Conservation (phyloP, 2,888 invertebrate genomes). For the Stenchaetothrips biformis region DNA sequence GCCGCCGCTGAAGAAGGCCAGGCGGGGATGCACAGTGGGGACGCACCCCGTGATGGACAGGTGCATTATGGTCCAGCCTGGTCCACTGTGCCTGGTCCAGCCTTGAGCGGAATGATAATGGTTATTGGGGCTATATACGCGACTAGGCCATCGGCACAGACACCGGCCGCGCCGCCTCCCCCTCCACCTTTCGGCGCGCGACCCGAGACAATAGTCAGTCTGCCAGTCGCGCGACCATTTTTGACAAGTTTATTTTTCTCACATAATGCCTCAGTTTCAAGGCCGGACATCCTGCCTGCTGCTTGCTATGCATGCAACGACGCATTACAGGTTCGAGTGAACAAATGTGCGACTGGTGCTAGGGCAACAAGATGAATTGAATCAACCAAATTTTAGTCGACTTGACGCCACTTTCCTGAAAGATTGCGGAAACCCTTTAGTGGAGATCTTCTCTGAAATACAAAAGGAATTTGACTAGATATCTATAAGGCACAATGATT, state of each 20-base stretch:
- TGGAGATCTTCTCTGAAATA: too few relatives aligned
- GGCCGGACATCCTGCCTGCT: background rate
- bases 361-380: too few relatives aligned
- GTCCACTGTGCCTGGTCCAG: background rate
- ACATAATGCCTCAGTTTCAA: background rate
- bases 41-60: background rate
- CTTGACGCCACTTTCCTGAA: too few relatives aligned
- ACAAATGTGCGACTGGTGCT: too few relatives aligned
- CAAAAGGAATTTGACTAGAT: too few relatives aligned
- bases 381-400: too few relatives aligned
- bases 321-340: background rate
- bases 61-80: conserved; percentile 16
- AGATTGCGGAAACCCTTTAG: too few relatives aligned
- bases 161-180: too few relatives aligned
- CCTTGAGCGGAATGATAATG: conserved; percentile 11
- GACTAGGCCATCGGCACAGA: too few relatives aligned
- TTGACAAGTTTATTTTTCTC: conserved; percentile 6
- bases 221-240: background rate
- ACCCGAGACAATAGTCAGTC: background rate
- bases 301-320: background rate
- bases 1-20: background rate
- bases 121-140: background rate
- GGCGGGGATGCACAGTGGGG: too few relatives aligned
- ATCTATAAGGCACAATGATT: too few relatives aligned
- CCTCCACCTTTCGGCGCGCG: background rate